Percentiles rank a stretch among this genome's conserved stretches.
Conservation (phyloP, 2,888 invertebrate species). For the Thereva unica region DNA sequence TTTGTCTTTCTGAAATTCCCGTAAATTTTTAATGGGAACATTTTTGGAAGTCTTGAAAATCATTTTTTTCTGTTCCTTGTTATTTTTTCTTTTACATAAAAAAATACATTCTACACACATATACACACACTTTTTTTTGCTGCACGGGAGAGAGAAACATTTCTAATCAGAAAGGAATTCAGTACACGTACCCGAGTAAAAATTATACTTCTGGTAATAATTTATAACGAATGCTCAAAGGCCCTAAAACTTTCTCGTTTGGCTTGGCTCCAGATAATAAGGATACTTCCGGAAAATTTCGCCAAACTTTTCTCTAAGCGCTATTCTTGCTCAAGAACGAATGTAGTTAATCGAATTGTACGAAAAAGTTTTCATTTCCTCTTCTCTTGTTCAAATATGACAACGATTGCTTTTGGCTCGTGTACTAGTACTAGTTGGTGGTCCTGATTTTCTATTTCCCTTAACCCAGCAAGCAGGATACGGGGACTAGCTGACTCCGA, state of each 20-base stretch:
- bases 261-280: constrained; percentile 25
- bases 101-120: no score
- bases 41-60: no score
- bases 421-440: constrained; percentile 4
- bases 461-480: background rate
- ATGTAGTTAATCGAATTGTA: constrained; percentile 32
- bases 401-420: constrained; percentile 10
- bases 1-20: no score
- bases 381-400: constrained; percentile 18
- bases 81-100: no score
- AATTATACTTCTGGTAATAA: constrained; percentile 33
- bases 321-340: constrained; percentile 8
- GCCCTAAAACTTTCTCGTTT: constrained; percentile 35
- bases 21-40: no score
- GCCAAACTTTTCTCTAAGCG: constrained; percentile 21
- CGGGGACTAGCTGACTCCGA: background rate
- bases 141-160: constrained; percentile 2
- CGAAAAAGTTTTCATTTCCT: constrained; percentile 25
- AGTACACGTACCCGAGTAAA: constrained; percentile 29
- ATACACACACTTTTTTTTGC: no score
- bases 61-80: no score
- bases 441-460: background rate
- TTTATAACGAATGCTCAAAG: constrained; percentile 32
- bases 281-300: constrained; percentile 30
- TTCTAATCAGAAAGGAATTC: constrained; percentile 31